A percentile compares a stretch with the other conserved stretches of the same genome.
phyloP scores from a whole-genome alignment of 2,113 vertebrate species.

The Turnix velox region DNA sequence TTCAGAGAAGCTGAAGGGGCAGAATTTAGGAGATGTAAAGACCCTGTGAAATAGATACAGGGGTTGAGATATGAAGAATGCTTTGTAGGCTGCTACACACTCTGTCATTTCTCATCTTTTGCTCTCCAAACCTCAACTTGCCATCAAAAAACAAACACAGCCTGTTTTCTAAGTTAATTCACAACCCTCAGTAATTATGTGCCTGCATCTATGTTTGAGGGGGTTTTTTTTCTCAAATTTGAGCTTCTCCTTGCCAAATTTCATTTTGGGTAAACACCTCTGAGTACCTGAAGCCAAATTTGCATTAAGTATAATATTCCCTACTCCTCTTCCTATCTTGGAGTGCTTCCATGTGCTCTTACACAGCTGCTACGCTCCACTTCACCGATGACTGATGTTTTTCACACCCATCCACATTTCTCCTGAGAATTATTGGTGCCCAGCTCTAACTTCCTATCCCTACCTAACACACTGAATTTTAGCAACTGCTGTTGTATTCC shows the following conservation, averaged over 20 bases:
- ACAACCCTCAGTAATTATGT: not conserved
- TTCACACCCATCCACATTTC: not conserved
- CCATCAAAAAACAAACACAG: not conserved
- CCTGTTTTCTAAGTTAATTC: not conserved
- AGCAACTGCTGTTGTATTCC: not conserved
- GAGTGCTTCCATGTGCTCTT: constrained; percentile 4
- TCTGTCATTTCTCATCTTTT: not conserved
- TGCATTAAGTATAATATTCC: not conserved
- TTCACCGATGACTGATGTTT: not conserved
- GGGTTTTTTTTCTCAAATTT: not conserved
- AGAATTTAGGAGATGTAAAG: not conserved
- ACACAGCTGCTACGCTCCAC: not conserved
- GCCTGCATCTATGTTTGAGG: not conserved
- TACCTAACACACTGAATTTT: not conserved
- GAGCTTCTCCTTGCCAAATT: not conserved
- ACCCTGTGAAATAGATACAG: not conserved
- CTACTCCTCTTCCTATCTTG: not conserved
- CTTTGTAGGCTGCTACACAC: not conserved
- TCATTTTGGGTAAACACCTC: not conserved
- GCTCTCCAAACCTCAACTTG: not conserved
- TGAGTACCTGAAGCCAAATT: not conserved
- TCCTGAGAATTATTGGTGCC: not conserved
- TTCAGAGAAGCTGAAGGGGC: not conserved
- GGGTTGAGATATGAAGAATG: not conserved
- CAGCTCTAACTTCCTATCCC: not conserved